Evolutionary conservation across 2,888 invertebrate species (phyloP), one percentile per base, ranked within the genome.

Genomic region (Entomobrya multifasciata): DNA sequence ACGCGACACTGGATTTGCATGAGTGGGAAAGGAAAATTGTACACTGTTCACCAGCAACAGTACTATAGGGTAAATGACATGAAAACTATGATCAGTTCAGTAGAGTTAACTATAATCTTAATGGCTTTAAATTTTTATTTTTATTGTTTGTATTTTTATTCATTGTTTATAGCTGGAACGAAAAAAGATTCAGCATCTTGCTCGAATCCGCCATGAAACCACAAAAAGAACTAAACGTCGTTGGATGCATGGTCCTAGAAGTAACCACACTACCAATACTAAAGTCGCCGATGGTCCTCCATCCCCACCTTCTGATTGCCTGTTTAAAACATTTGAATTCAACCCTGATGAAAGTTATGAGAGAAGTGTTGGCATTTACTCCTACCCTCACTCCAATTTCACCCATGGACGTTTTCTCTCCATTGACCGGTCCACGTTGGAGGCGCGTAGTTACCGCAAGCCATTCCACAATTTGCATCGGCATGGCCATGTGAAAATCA

Each of bases 281-380:
- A n/a, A n/a, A n/a, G n/a, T n/a, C n/a, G n/a, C n/a, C n/a, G n/a
- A n/a, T n/a, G n/a, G n/a, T n/a, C n/a, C n/a, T n/a, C n/a, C n/a
- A n/a, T 15, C 30, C 8, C 62, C 62, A 1, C 82, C 74, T 1
- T 15, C 27, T 6, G 84, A 84, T 41, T 84, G 84, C 25, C 22
- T 84, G 3, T 78, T 84, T 30, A 84, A 78, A 65, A 67, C 67
- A 6, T 77, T 44, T 25, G 77, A 84, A 30, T 84, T 77, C 57
- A 30, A 55, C 27, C 27, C 83, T n/a, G n/a, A 65, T 0, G 83
- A 83, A 22, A 84, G 77, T n/a, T 84, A 77, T 25, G 84, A 84
- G 57, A 22, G 67, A 1, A 22, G 57, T 0, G 77, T 84, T 17
- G 84, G 55, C 5, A 77, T 84, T 49, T 84, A 84, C 57, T 84